Evolutionary conservation across 2,888 invertebrate species (phyloP).

Genomic region (Bellardia pandia): DNA sequence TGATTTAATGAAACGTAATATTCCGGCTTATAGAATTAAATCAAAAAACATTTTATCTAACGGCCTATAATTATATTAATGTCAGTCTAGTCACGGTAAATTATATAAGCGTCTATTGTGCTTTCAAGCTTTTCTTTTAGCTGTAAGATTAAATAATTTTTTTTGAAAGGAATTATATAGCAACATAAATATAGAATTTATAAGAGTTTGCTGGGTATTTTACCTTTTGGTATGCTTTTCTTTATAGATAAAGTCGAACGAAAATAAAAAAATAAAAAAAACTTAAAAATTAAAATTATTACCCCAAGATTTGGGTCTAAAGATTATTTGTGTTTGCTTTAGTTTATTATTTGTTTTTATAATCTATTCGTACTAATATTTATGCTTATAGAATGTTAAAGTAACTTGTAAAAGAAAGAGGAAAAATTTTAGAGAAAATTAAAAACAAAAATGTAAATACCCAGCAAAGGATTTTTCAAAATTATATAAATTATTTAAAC

Average conservation of each 20-base stretch:
- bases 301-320: constrained; percentile 44
- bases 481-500: too few relatives aligned
- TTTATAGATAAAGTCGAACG: constrained; percentile 39
- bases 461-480: constrained; percentile 7
- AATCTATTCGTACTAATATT: constrained; percentile 14
- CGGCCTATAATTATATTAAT: constrained; percentile 73
- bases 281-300: constrained; percentile 41
- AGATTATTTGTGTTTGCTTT: constrained; percentile 35
- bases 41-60: constrained; percentile 71
- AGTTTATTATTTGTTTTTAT: not conserved
- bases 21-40: constrained; percentile 72
- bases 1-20: constrained; percentile 74
- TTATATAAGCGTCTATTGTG: not conserved
- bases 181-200: constrained; percentile 63
- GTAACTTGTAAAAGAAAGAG: constrained; percentile 6
- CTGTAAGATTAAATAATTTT: not conserved
- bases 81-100: constrained; percentile 73
- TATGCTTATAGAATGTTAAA: constrained; percentile 24
- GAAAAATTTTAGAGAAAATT: not conserved
- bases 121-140: not conserved
- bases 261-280: constrained; percentile 2
- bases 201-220: constrained; percentile 75
- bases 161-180: not conserved
- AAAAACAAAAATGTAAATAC: not conserved
- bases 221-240: constrained; percentile 74